Conservation (phyloP, 1,140 invertebrate species). For the Eupristina koningsbergeri region DNA sequence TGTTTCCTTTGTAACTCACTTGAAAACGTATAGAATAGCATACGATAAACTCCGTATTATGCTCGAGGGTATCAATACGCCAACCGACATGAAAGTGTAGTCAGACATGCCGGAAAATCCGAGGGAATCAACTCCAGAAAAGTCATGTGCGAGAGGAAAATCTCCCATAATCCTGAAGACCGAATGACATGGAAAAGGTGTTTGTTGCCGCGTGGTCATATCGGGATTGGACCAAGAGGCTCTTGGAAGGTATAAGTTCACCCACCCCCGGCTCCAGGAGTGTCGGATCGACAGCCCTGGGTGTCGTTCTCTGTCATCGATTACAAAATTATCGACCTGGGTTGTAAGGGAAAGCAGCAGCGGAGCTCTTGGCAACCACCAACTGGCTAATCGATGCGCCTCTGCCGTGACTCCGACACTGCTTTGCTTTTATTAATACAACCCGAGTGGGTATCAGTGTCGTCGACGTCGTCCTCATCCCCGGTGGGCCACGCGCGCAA, state of each 20-base stretch:
- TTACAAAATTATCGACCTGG: slow-evolving; percentile 62
- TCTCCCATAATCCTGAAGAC: not conserved
- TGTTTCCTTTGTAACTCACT: too few relatives aligned
- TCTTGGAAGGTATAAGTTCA: not conserved
- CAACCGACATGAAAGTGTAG: not conserved
- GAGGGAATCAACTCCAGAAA: too few relatives aligned
- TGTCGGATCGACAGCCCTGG: not conserved
- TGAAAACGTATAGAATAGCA: too few relatives aligned
- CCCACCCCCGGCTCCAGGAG: not conserved
- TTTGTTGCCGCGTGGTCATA: not conserved
- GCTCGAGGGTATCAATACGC: too few relatives aligned
- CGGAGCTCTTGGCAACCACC: slow-evolving; percentile 62
- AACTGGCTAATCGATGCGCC: slow-evolving; percentile 63
- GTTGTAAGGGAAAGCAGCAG: not conserved
- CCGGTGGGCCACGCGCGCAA: not conserved
- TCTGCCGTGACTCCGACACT: too few relatives aligned
- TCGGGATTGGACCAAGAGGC: not conserved
- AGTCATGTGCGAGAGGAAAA: not conserved
- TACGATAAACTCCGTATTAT: too few relatives aligned
- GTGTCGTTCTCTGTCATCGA: slow-evolving; percentile 45
- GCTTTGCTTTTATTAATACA: not conserved
- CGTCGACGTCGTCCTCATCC: not conserved
- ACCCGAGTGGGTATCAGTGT: not conserved
- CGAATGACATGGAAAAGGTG: not conserved
- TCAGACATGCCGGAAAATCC: too few relatives aligned